Evolutionary conservation across 1,140 invertebrate genomes (phyloP), one percentile per base, ranked within the genome.

Genomic region (Drosophila elegans): DNA sequence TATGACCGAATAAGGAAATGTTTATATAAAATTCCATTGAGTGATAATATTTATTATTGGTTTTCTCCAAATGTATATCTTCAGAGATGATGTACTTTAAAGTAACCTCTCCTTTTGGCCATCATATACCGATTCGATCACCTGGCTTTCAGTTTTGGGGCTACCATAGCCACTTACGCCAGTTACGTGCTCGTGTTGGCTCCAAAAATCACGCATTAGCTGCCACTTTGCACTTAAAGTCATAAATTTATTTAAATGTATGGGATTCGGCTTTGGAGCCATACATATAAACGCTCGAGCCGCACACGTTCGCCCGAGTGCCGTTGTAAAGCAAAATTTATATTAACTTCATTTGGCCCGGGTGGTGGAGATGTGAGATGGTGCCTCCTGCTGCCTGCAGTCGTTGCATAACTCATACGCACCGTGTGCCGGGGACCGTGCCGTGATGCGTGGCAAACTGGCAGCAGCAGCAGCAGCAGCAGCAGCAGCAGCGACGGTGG

Each of bases 241-340:
- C 80, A 89, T 88, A 88, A 88, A 88, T 88, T 88, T 88, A 88
- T 88, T 89, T 88, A 84, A 88, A 89, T 89, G 80, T 80, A 88
- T 86, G 64, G 54, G 32, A 29, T 36, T 56, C 42, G 41, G 64
- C 42, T 32, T 29, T 42, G 39, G 48, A 59, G 56, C 34, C 34
- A 25, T 68, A 61, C 59, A 60, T 59, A 68, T 16, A 52, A 32
- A 68, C 36, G 52, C 11, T 1, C 32, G 60, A 54, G 53, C 41
- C 49, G 36, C 73, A 46, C 52, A 64, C 59, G 69, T 69, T 51
- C 71, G 41, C 21, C 27, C 16, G 46, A 60, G 46, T 42, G 53
- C 38, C 52, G 73, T 60, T 67, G 81, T 89, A 84, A 88, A 78
- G 84, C 62, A 89, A 77, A 85, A 88, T 84, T 84, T 83, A 89